phyloP scores from a whole-genome alignment of 2,888 invertebrate species.

The Steromphala cineraria region DNA sequence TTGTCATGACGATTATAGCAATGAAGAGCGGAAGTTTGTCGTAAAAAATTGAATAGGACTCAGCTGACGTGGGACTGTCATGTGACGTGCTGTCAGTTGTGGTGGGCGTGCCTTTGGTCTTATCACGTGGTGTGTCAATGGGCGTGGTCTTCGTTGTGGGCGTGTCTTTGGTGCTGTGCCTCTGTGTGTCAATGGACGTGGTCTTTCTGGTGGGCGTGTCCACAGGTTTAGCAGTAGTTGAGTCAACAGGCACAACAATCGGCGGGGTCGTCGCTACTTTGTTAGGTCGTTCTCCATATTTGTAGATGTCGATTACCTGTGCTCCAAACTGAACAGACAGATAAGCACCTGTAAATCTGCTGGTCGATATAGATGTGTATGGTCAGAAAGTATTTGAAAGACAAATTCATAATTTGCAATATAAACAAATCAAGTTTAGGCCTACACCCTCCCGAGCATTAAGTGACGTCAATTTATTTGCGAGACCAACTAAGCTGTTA shows the following conservation, averaged over 20 bases:
- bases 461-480: too few relatives aligned
- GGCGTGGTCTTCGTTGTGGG: not conserved
- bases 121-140: too few relatives aligned
- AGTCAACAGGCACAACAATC: not conserved
- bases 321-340: too few relatives aligned
- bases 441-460: too few relatives aligned
- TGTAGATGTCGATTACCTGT: not conserved
- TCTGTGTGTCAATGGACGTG: not conserved
- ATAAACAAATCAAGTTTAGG: too few relatives aligned
- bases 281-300: not conserved
- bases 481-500: too few relatives aligned
- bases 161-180: not conserved
- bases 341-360: too few relatives aligned
- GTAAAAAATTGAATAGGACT: slow-evolving; percentile 26
- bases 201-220: not conserved
- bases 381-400: too few relatives aligned
- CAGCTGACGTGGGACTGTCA: not conserved
- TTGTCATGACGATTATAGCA: slow-evolving; percentile 36
- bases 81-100: too few relatives aligned
- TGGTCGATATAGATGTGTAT: too few relatives aligned
- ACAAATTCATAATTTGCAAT: too few relatives aligned
- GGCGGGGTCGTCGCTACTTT: too few relatives aligned
- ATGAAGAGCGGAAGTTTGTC: slow-evolving; percentile 44
- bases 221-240: not conserved
- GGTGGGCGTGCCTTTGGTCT: not conserved